Percentiles rank a stretch among this genome's conserved stretches.
Evolutionary conservation across 2,888 invertebrate genomes (phyloP).

Genomic region (Amorpha juglandis): DNA sequence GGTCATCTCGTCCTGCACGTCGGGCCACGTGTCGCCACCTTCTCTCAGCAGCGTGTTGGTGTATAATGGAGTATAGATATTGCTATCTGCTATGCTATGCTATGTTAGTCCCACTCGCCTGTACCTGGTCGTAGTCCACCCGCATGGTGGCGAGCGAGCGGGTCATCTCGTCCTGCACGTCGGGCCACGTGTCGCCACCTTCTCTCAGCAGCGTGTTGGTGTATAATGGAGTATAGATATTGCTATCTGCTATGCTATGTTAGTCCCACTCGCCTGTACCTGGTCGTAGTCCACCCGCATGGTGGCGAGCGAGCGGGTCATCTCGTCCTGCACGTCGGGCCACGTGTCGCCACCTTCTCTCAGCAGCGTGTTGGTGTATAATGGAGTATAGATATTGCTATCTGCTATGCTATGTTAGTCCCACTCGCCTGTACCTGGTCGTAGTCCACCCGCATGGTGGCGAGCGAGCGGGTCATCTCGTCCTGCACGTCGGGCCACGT

Average conservation of each 20-base stretch:
- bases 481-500: constrained; percentile 99
- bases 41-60: constrained; percentile 95
- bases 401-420: not conserved
- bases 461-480: constrained; percentile 98
- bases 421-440: constrained; percentile 87
- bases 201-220: constrained; percentile 95
- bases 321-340: constrained; percentile 99
- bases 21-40: constrained; percentile 97
- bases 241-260: too few species aligned
- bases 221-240: constrained; percentile 97
- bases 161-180: constrained; percentile 99
- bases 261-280: constrained; percentile 63
- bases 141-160: constrained; percentile 98
- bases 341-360: constrained; percentile 96
- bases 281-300: constrained; percentile 99
- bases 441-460: constrained; percentile 99
- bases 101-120: constrained; percentile 37
- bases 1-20: constrained; percentile 99
- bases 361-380: constrained; percentile 94
- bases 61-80: constrained; percentile 97
- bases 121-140: constrained; percentile 96
- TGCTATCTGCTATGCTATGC: too few species aligned
- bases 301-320: constrained; percentile 98
- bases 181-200: constrained; percentile 97
- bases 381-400: too few species aligned